These are phyloP conservation scores for Chelmon rostratus DNA, from an alignment of 2,797 vertebrate genomes.

Conservation along the genomic window DNA sequence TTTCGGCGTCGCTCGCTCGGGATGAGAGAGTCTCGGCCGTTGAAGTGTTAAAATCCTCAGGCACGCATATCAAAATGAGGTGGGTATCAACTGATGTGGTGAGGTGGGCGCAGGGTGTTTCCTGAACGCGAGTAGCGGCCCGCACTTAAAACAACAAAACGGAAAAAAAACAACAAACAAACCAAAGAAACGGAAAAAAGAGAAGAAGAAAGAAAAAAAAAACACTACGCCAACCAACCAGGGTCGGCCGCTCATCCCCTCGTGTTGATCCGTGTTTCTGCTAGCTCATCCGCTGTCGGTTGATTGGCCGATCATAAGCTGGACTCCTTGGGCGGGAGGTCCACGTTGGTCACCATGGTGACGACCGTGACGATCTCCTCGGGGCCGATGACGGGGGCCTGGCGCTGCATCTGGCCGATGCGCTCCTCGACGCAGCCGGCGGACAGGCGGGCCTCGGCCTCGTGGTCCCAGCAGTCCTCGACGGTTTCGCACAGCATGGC, in stretches of 20 bases:
- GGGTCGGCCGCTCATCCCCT: constrained; percentile 68
- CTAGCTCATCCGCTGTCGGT: constrained; percentile 23
- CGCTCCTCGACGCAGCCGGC: constrained; percentile 97
- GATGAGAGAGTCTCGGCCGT: constrained; percentile 35
- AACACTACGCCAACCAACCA: constrained; percentile 71
- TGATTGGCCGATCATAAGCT: constrained; percentile 93
- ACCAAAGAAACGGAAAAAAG: constrained; percentile 6
- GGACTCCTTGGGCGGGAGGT: constrained; percentile 99
- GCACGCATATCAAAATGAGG: constrained; percentile 75
- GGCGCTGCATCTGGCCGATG: constrained; percentile 96
- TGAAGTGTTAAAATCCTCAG: constrained; percentile 68
- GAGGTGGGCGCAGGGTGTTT: constrained; percentile 74
- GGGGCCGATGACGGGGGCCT: constrained; percentile 92
- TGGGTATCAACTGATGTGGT: constrained; percentile 65
- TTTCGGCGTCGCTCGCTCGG: constrained; percentile 30
- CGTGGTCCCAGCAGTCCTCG: constrained; percentile 99
- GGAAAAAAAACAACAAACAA: background rate
- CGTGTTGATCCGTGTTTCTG: constrained; percentile 40
- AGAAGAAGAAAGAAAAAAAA: constrained; percentile 11
- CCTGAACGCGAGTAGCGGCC: constrained; percentile 79
- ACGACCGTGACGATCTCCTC: constrained; percentile 98
- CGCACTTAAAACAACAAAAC: constrained; percentile 62
- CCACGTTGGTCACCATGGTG: constrained; percentile 99
- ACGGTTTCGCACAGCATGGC: constrained; percentile 97
- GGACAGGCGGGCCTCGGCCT: constrained; percentile 95